phyloP scores from a whole-genome alignment of 2,888 invertebrate genomes.

The Antitype chi region DNA sequence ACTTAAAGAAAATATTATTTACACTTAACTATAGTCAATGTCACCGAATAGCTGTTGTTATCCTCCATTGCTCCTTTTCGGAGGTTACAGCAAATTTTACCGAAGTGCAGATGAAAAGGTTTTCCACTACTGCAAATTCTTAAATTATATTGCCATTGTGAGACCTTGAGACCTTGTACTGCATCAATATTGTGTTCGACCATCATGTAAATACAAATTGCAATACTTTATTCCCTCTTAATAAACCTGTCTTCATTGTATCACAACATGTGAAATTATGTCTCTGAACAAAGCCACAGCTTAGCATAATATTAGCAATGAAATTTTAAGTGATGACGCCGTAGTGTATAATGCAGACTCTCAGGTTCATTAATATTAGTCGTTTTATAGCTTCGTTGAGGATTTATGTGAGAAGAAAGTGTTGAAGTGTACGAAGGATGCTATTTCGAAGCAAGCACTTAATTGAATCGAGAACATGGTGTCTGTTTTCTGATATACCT shows the following conservation, averaged over 20 bases:
- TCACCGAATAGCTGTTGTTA: neutral
- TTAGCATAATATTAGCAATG: conserved; percentile 12
- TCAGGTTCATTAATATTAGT: conserved; percentile 30
- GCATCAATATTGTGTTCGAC: neutral
- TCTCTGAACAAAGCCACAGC: conserved; percentile 12
- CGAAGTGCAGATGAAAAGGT: neutral
- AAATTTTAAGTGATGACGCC: conserved; percentile 28
- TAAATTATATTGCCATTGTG: neutral
- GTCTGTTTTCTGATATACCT: conserved; percentile 1
- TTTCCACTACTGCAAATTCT: neutral
- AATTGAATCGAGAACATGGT: conserved; percentile 28
- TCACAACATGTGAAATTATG: conserved; percentile 22
- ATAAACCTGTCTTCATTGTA: neutral
- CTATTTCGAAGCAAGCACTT: conserved; percentile 8
- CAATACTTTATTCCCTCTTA: neutral
- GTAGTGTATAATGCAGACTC: conserved; percentile 22
- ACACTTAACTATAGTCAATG: neutral
- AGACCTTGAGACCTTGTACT: neutral
- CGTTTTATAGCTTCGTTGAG: conserved; percentile 21
- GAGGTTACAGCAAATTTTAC: neutral
- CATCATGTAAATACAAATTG: neutral
- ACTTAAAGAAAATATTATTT: neutral
- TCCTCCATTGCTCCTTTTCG: neutral
- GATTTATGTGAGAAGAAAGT: conserved; percentile 55
- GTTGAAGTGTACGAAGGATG: conserved; percentile 23